Percentiles rank a stretch among this genome's conserved stretches.
Conservation (phyloP, 2,888 invertebrate genomes). For the Aplocera efformata region DNA sequence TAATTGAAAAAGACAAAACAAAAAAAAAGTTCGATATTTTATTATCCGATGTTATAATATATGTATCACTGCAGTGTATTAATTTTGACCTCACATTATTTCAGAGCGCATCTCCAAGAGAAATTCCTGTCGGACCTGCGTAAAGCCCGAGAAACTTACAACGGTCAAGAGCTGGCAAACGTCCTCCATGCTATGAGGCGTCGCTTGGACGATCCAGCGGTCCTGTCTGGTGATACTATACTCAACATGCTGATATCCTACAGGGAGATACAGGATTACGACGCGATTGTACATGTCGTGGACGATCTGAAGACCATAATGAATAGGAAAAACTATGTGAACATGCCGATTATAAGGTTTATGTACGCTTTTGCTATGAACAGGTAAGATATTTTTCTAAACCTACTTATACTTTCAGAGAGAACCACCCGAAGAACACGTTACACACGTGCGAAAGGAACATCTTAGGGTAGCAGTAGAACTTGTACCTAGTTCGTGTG, state of each 20-base stretch:
- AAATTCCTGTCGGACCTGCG: conserved; percentile 97
- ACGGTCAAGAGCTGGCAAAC: conserved; percentile 89
- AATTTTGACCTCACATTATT: conserved; percentile 18
- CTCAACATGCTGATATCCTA: conserved; percentile 96
- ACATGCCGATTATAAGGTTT: conserved; percentile 94
- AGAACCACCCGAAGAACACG: too few species aligned
- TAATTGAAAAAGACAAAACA: too few species aligned
- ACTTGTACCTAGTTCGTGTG: too few species aligned
- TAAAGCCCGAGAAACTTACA: conserved; percentile 93
- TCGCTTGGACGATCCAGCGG: conserved; percentile 97
- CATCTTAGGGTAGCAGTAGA: too few species aligned
- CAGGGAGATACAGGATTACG: conserved; percentile 96
- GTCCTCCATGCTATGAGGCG: conserved; percentile 94
- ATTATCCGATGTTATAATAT: too few species aligned
- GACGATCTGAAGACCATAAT: conserved; percentile 95
- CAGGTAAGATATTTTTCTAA: conserved; percentile 72
- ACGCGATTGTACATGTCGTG: conserved; percentile 97
- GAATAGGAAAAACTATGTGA: conserved; percentile 91
- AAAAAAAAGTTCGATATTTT: too few species aligned
- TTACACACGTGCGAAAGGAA: too few species aligned
- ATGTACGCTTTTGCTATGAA: conserved; percentile 98
- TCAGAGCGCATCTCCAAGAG: conserved; percentile 96
- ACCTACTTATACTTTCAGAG: too few species aligned
- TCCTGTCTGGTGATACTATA: conserved; percentile 97
- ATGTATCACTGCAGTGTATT: too few species aligned